Conservation (phyloP, 2,113 vertebrate species). For the Erpornis zantholeuca region DNA sequence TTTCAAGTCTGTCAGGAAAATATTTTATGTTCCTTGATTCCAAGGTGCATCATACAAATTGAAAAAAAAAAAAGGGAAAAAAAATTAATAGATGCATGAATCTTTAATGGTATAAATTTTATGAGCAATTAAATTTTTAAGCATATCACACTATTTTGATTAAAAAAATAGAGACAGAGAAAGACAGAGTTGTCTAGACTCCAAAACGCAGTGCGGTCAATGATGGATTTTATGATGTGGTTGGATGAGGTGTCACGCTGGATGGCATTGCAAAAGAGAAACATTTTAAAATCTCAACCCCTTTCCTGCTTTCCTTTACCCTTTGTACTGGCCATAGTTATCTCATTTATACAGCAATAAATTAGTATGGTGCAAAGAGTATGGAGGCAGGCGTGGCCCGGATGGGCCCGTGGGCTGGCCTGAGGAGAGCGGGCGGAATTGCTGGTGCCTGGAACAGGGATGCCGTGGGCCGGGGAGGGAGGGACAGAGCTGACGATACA, state of each 20-base stretch:
- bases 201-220: background rate
- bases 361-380: slow-evolving; percentile 89
- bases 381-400: slow-evolving; percentile 86
- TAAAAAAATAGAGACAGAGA: background rate
- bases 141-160: background rate
- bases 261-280: slow-evolving; percentile 16
- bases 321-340: slow-evolving; percentile 35
- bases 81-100: background rate
- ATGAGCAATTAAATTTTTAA: slow-evolving; percentile 10
- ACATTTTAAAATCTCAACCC: background rate
- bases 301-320: background rate
- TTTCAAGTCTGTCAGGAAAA: slow-evolving; percentile 83
- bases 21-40: slow-evolving; percentile 60
- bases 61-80: background rate
- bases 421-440: slow-evolving; percentile 83
- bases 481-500: slow-evolving; percentile 80
- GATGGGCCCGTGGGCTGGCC: slow-evolving; percentile 88
- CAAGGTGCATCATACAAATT: slow-evolving; percentile 55
- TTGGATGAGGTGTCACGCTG: background rate
- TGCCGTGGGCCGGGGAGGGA: slow-evolving; percentile 81
- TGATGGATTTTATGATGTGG: background rate
- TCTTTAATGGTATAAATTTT: slow-evolving; percentile 8
- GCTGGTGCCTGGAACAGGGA: slow-evolving; percentile 84
- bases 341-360: background rate
- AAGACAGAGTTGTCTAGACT: slow-evolving; percentile 16